These are phyloP conservation scores for Nycticebus coucang DNA, from an alignment of 2,113 vertebrate genomes.

Conservation along the genomic window DNA sequence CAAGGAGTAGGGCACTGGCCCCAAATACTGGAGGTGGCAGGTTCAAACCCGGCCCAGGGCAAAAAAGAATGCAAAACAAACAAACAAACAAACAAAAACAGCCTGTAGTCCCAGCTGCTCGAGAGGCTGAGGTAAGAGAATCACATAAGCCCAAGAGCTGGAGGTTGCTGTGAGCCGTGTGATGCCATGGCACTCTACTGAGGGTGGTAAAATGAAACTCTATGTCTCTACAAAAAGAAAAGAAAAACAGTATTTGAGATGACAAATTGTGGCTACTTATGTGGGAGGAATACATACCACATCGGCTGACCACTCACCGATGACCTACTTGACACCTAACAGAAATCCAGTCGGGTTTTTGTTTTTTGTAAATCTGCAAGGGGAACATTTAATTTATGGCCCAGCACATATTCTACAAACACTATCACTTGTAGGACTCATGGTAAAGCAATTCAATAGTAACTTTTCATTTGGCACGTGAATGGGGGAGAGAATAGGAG, in stretches of 20 bases:
- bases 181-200: no score
- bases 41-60: no score
- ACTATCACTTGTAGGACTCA: neutral
- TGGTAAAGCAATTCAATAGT: neutral
- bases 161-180: no score
- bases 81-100: no score
- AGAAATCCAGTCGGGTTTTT: neutral
- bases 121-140: no score
- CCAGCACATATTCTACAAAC: neutral
- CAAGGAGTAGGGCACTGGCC: no score
- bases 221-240: no score
- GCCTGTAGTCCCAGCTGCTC: no score
- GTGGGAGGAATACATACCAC: neutral
- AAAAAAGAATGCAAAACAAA: no score
- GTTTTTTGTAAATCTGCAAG: neutral
- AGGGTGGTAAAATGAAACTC: no score
- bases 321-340: neutral
- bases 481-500: neutral
- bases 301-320: neutral
- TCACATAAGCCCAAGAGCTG: no score
- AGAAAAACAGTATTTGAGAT: neutral
- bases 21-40: no score
- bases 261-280: neutral
- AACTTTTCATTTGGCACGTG: neutral
- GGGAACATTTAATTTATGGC: neutral